phyloP scores from a whole-genome alignment of 2,888 invertebrate genomes.

The Himalopsyche anomala region DNA sequence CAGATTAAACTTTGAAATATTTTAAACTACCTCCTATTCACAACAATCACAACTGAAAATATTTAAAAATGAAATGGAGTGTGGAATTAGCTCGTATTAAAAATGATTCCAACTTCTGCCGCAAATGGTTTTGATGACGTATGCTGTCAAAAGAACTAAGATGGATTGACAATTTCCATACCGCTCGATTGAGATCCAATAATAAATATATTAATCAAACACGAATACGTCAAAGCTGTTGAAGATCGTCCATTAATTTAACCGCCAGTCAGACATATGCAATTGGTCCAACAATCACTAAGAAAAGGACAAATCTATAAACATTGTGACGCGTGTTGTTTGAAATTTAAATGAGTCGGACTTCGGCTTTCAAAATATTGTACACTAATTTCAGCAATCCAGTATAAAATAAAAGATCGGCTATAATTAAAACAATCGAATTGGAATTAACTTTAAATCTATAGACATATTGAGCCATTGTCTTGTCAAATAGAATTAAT shows the following conservation, averaged over 20 bases:
- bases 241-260: neutral
- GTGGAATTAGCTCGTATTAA: too few relatives aligned
- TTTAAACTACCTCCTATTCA: too few relatives aligned
- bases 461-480: too few relatives aligned
- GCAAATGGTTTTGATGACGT: neutral
- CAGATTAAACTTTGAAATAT: too few relatives aligned
- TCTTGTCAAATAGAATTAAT: too few relatives aligned
- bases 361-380: too few relatives aligned
- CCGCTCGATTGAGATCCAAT: neutral
- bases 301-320: neutral
- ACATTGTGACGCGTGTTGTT: neutral
- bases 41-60: too few relatives aligned
- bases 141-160: neutral
- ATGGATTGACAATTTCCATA: conserved; percentile 15
- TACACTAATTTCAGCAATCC: too few relatives aligned
- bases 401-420: too few relatives aligned
- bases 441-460: too few relatives aligned
- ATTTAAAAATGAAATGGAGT: too few relatives aligned
- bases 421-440: too few relatives aligned
- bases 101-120: neutral
- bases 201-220: neutral
- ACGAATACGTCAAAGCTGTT: neutral
- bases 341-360: neutral
- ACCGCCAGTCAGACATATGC: neutral
- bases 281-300: neutral